Percentiles rank a stretch among this genome's conserved stretches.
Conservation (phyloP, 2,888 invertebrate species). For the Hypselothyrea guttata region DNA sequence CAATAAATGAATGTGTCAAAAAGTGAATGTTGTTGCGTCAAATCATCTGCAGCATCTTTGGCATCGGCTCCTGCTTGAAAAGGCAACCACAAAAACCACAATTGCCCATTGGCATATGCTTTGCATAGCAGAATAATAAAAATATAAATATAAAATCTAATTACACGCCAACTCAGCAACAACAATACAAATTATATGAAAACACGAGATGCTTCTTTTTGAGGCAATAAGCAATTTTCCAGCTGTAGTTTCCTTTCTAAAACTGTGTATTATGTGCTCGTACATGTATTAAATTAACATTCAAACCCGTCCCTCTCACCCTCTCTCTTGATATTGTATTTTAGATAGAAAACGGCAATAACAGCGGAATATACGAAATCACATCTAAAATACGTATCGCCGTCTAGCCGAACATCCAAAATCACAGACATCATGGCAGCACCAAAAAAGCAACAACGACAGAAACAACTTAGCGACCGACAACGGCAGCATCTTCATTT, state of each 20-base stretch:
- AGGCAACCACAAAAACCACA: slow-evolving; percentile 19
- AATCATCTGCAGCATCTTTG: not conserved
- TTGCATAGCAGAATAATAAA: slow-evolving; percentile 33
- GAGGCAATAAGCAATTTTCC: slow-evolving; percentile 26
- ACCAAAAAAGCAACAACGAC: slow-evolving; percentile 42
- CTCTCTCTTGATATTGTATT: slow-evolving; percentile 47
- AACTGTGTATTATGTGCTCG: slow-evolving; percentile 34
- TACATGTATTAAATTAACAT: slow-evolving; percentile 36
- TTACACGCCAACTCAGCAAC: slow-evolving; percentile 38
- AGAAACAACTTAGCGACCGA: slow-evolving; percentile 28
- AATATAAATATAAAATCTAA: slow-evolving; percentile 60
- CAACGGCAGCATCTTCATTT: slow-evolving; percentile 61
- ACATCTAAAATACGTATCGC: slow-evolving; percentile 73
- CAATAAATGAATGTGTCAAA: slow-evolving; percentile 3
- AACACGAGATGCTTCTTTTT: slow-evolving; percentile 21
- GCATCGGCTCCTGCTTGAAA: not conserved
- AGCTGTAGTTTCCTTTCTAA: slow-evolving; percentile 66
- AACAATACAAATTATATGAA: slow-evolving; percentile 6
- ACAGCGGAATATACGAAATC: slow-evolving; percentile 40
- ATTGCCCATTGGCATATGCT: slow-evolving; percentile 50
- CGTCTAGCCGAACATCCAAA: slow-evolving; percentile 47
- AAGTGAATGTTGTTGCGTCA: slow-evolving; percentile 68
- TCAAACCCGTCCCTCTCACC: slow-evolving; percentile 32
- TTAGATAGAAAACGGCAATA: slow-evolving; percentile 46
- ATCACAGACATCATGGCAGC: slow-evolving; percentile 73